A percentile compares a stretch with the other conserved stretches of the same genome.
Conservation (phyloP, 2,797 vertebrate species). For the Clarias platycephalus region DNA sequence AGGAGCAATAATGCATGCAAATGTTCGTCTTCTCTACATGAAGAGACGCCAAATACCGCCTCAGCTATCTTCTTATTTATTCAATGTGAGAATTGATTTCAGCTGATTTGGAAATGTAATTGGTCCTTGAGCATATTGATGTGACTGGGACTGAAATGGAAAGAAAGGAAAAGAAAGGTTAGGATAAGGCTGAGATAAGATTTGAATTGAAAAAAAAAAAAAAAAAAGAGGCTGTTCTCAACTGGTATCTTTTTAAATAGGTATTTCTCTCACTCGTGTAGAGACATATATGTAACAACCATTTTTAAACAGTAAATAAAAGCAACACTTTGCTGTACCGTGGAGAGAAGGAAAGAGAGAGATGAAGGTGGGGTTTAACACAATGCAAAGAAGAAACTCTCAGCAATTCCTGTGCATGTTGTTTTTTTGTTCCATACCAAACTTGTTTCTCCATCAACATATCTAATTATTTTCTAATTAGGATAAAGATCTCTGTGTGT, state of each 20-base stretch:
- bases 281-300: conserved; percentile 1
- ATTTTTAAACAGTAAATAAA: conserved; percentile 54
- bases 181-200: not conserved
- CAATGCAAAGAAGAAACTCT: not conserved
- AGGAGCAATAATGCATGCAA: conserved; percentile 78
- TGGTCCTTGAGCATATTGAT: conserved; percentile 12
- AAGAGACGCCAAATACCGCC: conserved; percentile 73
- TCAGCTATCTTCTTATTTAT: conserved; percentile 26
- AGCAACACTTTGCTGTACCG: conserved; percentile 46
- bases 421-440: not conserved
- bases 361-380: not conserved
- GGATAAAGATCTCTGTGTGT: conserved; percentile 3
- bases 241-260: not conserved
- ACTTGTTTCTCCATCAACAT: conserved; percentile 1
- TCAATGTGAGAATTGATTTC: conserved; percentile 22
- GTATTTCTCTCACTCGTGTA: not conserved
- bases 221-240: not conserved
- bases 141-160: conserved; percentile 10
- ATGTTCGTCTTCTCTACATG: conserved; percentile 74
- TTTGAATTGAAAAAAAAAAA: not conserved
- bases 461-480: conserved; percentile 26
- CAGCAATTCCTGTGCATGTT: not conserved
- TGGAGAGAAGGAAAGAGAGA: not conserved
- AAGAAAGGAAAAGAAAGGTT: not conserved
- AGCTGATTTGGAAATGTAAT: conserved; percentile 29